These are phyloP conservation scores for Augiades crinisus DNA, from an alignment of 2,888 invertebrate genomes.

Conservation along the genomic window DNA sequence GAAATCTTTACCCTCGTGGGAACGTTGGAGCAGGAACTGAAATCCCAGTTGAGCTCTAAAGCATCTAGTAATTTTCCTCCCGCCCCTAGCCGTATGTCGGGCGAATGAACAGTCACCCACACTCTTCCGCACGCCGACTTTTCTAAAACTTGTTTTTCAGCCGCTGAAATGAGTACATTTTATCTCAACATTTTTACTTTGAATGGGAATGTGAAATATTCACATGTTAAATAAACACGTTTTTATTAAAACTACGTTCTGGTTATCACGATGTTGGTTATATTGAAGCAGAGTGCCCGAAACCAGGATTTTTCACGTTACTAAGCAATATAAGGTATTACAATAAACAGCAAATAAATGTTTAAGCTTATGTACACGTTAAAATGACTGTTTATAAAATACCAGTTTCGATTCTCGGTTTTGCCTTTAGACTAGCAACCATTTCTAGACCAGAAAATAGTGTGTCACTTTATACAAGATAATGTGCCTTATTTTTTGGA, in stretches of 20 bases:
- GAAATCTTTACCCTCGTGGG: constrained; percentile 57
- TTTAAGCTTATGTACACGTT: no score
- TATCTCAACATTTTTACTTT: constrained; percentile 17
- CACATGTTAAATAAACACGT: neutral
- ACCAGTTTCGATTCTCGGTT: no score
- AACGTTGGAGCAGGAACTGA: constrained; percentile 55
- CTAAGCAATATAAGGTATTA: no score
- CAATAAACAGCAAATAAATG: no score
- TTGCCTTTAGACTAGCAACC: no score
- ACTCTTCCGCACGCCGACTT: constrained; percentile 68
- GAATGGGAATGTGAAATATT: constrained; percentile 1
- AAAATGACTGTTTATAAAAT: no score
- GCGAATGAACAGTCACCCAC: constrained; percentile 72
- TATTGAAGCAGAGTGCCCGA: no score
- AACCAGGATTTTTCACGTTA: no score
- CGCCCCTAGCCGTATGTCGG: constrained; percentile 45
- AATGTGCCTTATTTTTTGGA: no score
- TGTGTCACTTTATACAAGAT: no score
- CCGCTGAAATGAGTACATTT: constrained; percentile 35
- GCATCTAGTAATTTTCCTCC: constrained; percentile 53
- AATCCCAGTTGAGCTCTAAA: constrained; percentile 76
- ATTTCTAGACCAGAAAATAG: no score
- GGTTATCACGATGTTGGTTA: neutral
- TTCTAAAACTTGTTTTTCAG: constrained; percentile 55
- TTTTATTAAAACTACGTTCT: constrained; percentile 10